Percentiles rank a stretch among this genome's conserved stretches.
Evolutionary conservation across 1,140 invertebrate genomes (phyloP).

Genomic region (Drosophila arizonae): DNA sequence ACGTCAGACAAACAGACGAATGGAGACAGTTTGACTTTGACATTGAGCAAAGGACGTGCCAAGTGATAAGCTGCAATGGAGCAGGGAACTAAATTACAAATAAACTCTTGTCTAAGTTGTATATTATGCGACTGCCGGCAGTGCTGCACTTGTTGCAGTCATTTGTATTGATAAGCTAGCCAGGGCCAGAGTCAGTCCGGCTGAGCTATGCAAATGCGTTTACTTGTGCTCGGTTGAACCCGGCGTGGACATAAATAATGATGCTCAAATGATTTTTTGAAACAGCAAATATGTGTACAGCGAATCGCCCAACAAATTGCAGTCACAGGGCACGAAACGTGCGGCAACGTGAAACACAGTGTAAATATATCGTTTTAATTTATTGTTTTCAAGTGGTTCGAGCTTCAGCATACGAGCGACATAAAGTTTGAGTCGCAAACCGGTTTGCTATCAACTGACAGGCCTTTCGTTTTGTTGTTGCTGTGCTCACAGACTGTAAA

Average conservation of each 20-base stretch:
- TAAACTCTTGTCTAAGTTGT: neutral
- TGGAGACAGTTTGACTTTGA: slow-evolving; percentile 52
- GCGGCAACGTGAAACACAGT: neutral
- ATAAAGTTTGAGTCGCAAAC: neutral
- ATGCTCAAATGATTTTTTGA: slow-evolving; percentile 8
- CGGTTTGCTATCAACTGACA: neutral
- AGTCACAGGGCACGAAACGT: slow-evolving; percentile 9
- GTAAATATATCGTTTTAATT: slow-evolving; percentile 9
- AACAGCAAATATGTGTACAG: slow-evolving; percentile 1
- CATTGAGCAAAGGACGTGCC: slow-evolving; percentile 68
- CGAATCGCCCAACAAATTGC: neutral
- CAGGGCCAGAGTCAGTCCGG: slow-evolving; percentile 22
- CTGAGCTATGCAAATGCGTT: slow-evolving; percentile 60
- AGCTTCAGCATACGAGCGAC: too few relatives aligned
- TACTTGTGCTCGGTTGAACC: slow-evolving; percentile 12
- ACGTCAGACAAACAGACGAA: slow-evolving; percentile 9
- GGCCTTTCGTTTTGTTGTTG: neutral
- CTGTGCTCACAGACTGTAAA: neutral
- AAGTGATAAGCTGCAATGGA: slow-evolving; percentile 21
- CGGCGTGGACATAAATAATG: slow-evolving; percentile 32
- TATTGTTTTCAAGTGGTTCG: neutral
- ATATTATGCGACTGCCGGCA: slow-evolving; percentile 9
- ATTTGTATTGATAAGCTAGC: slow-evolving; percentile 62
- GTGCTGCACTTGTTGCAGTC: slow-evolving; percentile 52
- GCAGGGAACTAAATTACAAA: neutral